Conservation (phyloP, 2,113 vertebrate genomes). For the Siniperca chuatsi region DNA sequence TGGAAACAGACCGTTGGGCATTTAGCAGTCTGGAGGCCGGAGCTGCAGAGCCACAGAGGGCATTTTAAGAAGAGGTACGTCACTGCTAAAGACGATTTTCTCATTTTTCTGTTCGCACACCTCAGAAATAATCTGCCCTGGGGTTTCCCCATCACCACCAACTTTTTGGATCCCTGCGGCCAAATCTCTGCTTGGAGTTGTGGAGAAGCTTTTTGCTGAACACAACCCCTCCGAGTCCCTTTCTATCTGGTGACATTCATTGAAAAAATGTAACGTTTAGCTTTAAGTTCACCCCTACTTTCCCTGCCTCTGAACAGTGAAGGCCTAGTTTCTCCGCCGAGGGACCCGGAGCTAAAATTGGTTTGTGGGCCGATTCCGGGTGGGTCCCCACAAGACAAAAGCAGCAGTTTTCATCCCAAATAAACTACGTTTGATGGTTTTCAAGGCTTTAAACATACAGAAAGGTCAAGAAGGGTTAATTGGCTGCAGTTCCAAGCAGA, state of each 20-base stretch:
- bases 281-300: neutral
- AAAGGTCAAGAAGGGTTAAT: constrained; percentile 22
- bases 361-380: constrained; percentile 10
- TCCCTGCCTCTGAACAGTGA: neutral
- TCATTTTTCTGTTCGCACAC: neutral
- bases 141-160: constrained; percentile 9
- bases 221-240: neutral
- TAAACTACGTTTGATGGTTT: constrained; percentile 37
- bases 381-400: constrained; percentile 6
- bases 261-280: neutral
- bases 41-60: neutral
- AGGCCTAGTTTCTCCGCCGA: neutral
- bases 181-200: neutral
- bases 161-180: neutral
- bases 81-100: neutral
- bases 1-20: constrained; percentile 14
- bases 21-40: neutral
- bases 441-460: constrained; percentile 22
- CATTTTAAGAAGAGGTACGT: constrained; percentile 5
- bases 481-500: constrained; percentile 2
- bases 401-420: constrained; percentile 18
- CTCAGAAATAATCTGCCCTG: neutral
- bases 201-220: too few species aligned
- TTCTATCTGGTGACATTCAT: neutral
- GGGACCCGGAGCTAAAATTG: constrained; percentile 6